These are phyloP conservation scores for Phaedon cochleariae DNA, from an alignment of 2,888 invertebrate species.

Conservation along the genomic window DNA sequence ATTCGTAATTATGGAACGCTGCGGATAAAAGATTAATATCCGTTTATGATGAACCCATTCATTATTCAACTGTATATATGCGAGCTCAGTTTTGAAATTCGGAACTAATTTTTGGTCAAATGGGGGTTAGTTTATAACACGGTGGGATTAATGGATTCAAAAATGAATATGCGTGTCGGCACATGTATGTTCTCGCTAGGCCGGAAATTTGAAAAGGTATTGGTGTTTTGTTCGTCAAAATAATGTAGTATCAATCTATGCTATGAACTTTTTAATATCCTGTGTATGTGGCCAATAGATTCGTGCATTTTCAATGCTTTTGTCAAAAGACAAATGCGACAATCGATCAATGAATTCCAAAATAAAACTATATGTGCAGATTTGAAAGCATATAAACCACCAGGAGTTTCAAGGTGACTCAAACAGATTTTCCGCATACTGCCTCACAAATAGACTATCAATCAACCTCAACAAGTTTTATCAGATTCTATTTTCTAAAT, in stretches of 20 bases:
- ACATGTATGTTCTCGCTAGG: not conserved
- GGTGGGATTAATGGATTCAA: not conserved
- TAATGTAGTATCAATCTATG: not conserved
- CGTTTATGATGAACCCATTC: not conserved
- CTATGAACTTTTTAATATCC: not conserved
- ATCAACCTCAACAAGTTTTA: too few species aligned
- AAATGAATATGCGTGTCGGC: not conserved
- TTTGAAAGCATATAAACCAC: too few species aligned
- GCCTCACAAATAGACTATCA: too few species aligned
- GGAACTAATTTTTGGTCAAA: not conserved
- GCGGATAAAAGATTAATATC: constrained; percentile 7
- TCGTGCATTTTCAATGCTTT: too few species aligned
- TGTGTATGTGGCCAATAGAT: too few species aligned
- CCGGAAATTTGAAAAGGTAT: not conserved
- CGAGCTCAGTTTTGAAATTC: constrained; percentile 1
- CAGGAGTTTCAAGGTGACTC: too few species aligned
- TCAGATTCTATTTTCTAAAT: too few species aligned
- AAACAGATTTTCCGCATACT: too few species aligned
- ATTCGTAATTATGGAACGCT: too few species aligned
- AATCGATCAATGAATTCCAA: too few species aligned
- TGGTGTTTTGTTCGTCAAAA: not conserved
- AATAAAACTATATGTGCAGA: too few species aligned
- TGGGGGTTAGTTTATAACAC: not conserved
- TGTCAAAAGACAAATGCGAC: too few species aligned
- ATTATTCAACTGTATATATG: constrained; percentile 4